A percentile compares a stretch with the other conserved stretches of the same genome.
Conservation (phyloP, 2,113 vertebrate genomes). For the Bufo bufo region DNA sequence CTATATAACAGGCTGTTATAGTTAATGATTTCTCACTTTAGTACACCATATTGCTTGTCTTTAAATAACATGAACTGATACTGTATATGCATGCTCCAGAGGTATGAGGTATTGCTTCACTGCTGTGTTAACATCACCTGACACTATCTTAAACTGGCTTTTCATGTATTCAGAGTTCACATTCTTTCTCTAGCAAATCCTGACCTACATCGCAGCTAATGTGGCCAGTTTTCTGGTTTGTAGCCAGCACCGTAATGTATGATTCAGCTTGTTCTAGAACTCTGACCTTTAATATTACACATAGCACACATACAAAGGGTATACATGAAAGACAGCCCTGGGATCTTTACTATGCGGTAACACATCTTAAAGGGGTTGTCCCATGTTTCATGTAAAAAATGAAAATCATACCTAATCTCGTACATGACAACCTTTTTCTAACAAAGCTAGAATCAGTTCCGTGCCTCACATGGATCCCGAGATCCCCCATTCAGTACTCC, state of each 20-base stretch:
- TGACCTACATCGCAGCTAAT: constrained; percentile 17
- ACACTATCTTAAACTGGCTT: constrained; percentile 32
- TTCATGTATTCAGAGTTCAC: constrained; percentile 33
- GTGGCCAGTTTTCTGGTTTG: background rate
- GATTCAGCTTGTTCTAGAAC: background rate
- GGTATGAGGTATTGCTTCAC: background rate
- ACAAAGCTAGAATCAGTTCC: no score
- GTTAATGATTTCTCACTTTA: constrained; percentile 21
- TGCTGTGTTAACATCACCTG: constrained; percentile 12
- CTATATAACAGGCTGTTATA: background rate
- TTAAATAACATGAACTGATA: background rate
- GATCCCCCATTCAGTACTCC: no score
- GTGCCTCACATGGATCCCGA: no score
- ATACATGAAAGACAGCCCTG: background rate
- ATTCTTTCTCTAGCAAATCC: constrained; percentile 39
- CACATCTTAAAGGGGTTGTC: background rate
- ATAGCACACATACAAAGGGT: background rate
- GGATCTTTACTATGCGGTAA: background rate
- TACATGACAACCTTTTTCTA: no score
- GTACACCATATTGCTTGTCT: background rate
- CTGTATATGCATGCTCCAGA: background rate
- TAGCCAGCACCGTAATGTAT: background rate
- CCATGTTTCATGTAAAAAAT: no score
- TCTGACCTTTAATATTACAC: constrained; percentile 10
- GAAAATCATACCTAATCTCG: no score